Conservation (phyloP, 2,113 vertebrate genomes). For the Coregonus clupeaformis region DNA sequence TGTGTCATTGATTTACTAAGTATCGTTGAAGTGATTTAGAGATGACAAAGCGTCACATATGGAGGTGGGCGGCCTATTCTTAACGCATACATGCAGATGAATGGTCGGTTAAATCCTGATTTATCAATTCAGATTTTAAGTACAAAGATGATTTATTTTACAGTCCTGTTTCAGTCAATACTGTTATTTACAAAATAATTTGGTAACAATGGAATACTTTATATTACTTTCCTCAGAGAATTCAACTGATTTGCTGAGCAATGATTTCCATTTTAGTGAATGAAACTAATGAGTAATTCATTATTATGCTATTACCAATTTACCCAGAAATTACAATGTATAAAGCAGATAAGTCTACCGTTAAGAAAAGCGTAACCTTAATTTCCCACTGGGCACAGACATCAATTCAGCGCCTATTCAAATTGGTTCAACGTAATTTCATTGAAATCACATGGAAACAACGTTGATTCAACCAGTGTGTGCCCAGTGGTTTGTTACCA, state of each 20-base stretch:
- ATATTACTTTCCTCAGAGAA: constrained; percentile 3
- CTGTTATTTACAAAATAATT: constrained; percentile 27
- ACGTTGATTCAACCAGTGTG: too few species aligned
- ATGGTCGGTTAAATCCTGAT: constrained; percentile 57
- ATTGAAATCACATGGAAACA: too few species aligned
- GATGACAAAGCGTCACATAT: constrained; percentile 67
- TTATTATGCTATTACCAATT: too few species aligned
- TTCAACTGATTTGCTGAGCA: too few species aligned
- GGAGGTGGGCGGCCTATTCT: constrained; percentile 24
- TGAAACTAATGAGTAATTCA: too few species aligned
- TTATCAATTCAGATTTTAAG: constrained; percentile 20
- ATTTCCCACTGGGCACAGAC: too few species aligned
- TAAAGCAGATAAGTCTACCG: too few species aligned
- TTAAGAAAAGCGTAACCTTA: too few species aligned
- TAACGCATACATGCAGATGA: constrained; percentile 54
- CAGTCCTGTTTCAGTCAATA: neutral
- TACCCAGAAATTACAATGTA: too few species aligned
- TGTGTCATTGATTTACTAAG: constrained; percentile 69
- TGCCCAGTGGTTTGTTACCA: neutral
- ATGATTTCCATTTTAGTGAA: too few species aligned
- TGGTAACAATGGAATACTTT: constrained; percentile 5
- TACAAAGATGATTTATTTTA: constrained; percentile 53
- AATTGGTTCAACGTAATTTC: too few species aligned
- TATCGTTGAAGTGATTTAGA: constrained; percentile 66
- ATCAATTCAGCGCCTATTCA: too few species aligned